These are phyloP conservation scores for Eleutherodactylus coqui DNA, from an alignment of 2,797 vertebrate species.

Conservation along the genomic window DNA sequence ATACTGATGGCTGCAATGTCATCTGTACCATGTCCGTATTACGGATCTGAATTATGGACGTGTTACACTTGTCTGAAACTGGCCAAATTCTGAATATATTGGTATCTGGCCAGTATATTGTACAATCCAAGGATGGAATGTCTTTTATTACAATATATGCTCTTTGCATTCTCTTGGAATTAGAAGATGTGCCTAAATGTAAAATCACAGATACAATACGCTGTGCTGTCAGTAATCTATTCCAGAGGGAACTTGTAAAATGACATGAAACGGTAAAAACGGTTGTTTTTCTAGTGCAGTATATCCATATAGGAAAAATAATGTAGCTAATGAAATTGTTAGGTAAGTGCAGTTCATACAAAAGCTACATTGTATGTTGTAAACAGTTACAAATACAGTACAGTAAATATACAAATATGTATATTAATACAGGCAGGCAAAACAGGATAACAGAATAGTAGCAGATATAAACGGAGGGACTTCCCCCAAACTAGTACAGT, in stretches of 20 bases:
- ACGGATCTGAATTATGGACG: no score
- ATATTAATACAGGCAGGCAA: neutral
- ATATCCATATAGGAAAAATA: neutral
- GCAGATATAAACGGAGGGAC: neutral
- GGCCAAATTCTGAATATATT: no score
- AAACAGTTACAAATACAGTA: neutral
- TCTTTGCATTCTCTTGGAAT: slow-evolving; percentile 1
- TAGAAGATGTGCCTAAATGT: neutral
- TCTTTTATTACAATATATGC: neutral
- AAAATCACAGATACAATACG: neutral
- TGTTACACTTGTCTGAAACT: no score
- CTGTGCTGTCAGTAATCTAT: neutral
- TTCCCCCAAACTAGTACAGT: neutral
- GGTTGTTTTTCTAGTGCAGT: neutral
- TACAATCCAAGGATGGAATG: neutral
- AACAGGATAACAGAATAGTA: neutral
- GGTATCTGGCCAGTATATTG: neutral
- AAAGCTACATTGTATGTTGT: neutral
- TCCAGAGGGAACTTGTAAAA: slow-evolving; percentile 5
- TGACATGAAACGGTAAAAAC: neutral
- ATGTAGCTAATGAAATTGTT: neutral
- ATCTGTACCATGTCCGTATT: no score
- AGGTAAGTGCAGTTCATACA: neutral
- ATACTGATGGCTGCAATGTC: no score
- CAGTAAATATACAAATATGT: neutral